Evolutionary conservation across 2,113 vertebrate species (phyloP), one percentile per base, ranked within the genome.

Genomic region (Protomyctophum bolini): DNA sequence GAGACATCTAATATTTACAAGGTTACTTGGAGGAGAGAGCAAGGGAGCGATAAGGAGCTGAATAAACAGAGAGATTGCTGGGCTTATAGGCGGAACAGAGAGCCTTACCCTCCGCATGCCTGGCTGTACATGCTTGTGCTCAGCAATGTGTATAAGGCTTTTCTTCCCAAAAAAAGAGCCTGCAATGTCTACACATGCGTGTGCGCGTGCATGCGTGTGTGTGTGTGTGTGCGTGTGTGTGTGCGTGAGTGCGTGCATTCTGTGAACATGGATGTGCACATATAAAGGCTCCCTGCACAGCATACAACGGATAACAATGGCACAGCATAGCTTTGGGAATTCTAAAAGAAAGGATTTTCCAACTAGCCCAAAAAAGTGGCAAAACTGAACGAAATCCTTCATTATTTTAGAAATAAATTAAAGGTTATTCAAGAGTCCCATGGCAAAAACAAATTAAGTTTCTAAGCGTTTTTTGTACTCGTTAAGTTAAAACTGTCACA

Each of bases 1-100:
- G 54, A 73, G 48, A 67, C 28, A 70, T 73, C 66, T 65, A 65
- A 76, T 77, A 69, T 73, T 66, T 82, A 80, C 79, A 83, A 73
- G 79, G 72, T 68, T 62, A 76, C 76, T 61, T 58, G 77, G 74
- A 76, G 70, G 76, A 77, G 67, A 77, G 8, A 21, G 58, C 33
- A 8, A 63, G 10, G 28, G 56, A 59, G 9, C 9, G 57, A 45
- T 21, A 48, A 29, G 41, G 64, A 74, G 51, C 57, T 29, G 60
- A 68, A 56, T 45, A 15, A 77, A 75, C 60, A 68, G 10, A 52
- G 6, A 21, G 51, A 6, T 6, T 54, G 8, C 10, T 3, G 51
- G 51, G 51, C 10, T 54, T 54, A 54, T 12, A 54, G 51, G 51
- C 10, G 5, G 51, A 12, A 54, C 10, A n/a, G 51, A 3, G 51